Base-by-base conservation (phyloP, 2,888 invertebrate genomes). In the Dasysyrphus albostriatus region DNA sequence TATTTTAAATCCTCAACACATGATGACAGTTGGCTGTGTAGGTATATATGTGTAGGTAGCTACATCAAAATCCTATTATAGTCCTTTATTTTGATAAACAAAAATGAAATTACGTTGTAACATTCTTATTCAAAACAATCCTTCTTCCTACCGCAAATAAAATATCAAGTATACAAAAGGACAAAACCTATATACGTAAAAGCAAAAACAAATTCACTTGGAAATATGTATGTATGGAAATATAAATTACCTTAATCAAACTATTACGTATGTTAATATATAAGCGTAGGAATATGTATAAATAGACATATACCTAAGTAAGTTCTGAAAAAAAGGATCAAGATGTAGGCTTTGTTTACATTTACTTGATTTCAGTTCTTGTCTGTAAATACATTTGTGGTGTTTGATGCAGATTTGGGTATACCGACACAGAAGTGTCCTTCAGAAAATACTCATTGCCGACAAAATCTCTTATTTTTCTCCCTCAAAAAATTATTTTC, bases 21-120 rank as follows among this genome's bases (percentile, higher is more conserved):
- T 34, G n/a, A 32, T 32, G 29, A 3, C 32, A 16, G 44, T 44
- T 8, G 42, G 14, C 19, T 39, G 0, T 24, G 39, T 24, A 39
- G 2, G 10, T 16, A 12, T 10, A 19, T 0, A 8, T 10, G 37
- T 1, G 12, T 10, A 39, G 5, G 1, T 14, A 59, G 19, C 16
- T 37, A 14, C 19, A 39, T 37, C 19, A 19, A 37, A 59, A 37
- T 19, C 14, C 12, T 12, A 39, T 24, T 37, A 37, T 9, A 8
- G 51, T 54, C 69, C 29, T 29, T 51, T 59, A 47, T 34, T 70
- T 67, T 80, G 76, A 75, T 59, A 76, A 59, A 76, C 67, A 84
- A 76, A 84, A 80, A 84, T 81, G 81, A 80, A 84, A 84, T 80
- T 80, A 84, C 70, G 44, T 63, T 42, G 54, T 65, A 69, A 37